Conservation (phyloP, 2,113 vertebrate genomes). For the Benitochromis conjunctus region DNA sequence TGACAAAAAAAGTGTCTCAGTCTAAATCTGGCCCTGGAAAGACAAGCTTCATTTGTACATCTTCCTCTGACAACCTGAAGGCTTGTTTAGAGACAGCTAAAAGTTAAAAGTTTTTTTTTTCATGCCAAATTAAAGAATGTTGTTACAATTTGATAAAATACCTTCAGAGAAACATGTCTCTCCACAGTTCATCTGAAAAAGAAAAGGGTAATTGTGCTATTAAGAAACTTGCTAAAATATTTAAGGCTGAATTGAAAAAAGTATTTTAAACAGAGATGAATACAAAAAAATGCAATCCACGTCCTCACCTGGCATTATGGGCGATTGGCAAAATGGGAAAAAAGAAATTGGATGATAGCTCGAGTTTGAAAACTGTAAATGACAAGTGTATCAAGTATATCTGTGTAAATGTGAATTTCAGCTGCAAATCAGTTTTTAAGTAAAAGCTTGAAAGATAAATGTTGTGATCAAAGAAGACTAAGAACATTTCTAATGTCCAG, state of each 20-base stretch:
- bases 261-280: neutral
- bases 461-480: neutral
- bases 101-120: neutral
- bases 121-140: neutral
- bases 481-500: neutral
- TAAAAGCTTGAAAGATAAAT: neutral
- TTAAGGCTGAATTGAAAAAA: neutral
- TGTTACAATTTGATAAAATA: neutral
- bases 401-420: neutral
- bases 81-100: neutral
- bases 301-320: neutral
- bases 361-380: neutral
- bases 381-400: neutral
- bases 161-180: neutral
- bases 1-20: neutral
- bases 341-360: neutral
- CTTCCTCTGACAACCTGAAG: neutral
- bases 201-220: neutral
- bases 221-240: neutral
- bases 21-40: neutral
- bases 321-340: neutral
- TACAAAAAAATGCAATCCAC: neutral
- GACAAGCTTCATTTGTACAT: neutral
- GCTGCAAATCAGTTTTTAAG: neutral
- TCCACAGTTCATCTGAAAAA: neutral